phyloP scores from a whole-genome alignment of 92 coral and sea anemone genomes.

The Bergia puertoricense region DNA sequence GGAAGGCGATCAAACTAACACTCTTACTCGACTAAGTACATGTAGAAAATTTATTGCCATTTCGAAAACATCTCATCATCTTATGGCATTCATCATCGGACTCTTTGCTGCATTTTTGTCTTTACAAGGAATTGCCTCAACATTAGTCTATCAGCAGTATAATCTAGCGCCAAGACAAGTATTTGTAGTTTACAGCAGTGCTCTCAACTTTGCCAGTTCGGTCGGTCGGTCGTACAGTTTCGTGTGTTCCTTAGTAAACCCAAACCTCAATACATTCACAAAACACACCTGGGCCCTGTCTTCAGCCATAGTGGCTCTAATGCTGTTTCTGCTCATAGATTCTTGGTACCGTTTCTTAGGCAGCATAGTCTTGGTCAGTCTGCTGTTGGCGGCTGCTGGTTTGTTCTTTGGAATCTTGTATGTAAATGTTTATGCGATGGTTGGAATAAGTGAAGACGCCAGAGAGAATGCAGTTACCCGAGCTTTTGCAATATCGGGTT shows the following conservation, averaged over 20 bases:
- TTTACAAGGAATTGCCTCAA: not conserved
- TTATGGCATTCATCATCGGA: not conserved
- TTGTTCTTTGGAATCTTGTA: conserved; percentile 2
- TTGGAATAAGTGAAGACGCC: conserved; percentile 15
- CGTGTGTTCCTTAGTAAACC: not conserved
- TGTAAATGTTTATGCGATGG: conserved; percentile 26
- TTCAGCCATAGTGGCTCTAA: not conserved
- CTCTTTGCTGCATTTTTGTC: not conserved
- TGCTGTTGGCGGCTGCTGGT: conserved; percentile 26
- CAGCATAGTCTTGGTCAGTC: conserved; percentile 23
- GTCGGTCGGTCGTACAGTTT: not conserved
- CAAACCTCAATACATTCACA: not conserved
- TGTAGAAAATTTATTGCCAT: not conserved
- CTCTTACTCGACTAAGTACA: not conserved
- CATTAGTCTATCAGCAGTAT: not conserved
- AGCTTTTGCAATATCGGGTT: not conserved
- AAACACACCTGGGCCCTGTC: conserved; percentile 10
- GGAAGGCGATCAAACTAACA: not conserved
- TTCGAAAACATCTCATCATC: not conserved
- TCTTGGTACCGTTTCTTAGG: conserved; percentile 36
- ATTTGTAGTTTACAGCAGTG: not conserved
- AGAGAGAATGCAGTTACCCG: conserved; percentile 29
- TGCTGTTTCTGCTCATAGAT: conserved; percentile 13
- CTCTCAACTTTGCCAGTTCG: not conserved
- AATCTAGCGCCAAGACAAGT: not conserved